These are phyloP conservation scores for Ochropacha duplaris DNA, from an alignment of 2,888 invertebrate genomes.

Conservation along the genomic window DNA sequence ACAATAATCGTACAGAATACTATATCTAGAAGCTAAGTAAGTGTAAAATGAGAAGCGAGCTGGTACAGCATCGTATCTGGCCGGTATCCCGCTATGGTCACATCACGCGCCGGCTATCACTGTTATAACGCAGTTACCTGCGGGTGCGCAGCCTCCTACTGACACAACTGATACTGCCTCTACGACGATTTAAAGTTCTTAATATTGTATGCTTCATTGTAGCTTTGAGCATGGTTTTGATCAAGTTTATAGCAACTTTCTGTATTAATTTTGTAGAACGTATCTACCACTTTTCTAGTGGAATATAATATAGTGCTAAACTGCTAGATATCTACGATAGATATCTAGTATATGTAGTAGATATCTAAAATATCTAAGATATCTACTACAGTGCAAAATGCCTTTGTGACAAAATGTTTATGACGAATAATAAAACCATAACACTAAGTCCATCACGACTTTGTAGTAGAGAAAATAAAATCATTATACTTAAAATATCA, in stretches of 20 bases:
- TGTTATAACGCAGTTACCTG: slow-evolving; percentile 70
- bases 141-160: slow-evolving; percentile 52
- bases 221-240: not conserved
- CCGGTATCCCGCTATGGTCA: slow-evolving; percentile 66
- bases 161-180: slow-evolving; percentile 44
- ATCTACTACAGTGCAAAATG: no score
- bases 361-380: no score
- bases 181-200: slow-evolving; percentile 38
- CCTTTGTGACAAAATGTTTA: no score
- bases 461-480: no score
- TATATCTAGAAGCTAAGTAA: slow-evolving; percentile 30
- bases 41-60: slow-evolving; percentile 47
- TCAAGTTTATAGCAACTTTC: not conserved
- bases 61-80: slow-evolving; percentile 29
- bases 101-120: slow-evolving; percentile 74
- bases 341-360: no score
- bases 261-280: not conserved
- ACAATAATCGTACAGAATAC: slow-evolving; percentile 6
- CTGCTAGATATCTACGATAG: no score
- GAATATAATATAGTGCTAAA: no score
- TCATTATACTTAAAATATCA: slow-evolving; percentile 40
- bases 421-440: no score
- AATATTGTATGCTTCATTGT: slow-evolving; percentile 30
- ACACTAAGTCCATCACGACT: no score
- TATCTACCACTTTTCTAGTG: no score